Evolutionary conservation across 2,888 invertebrate species (phyloP), one percentile per base, ranked within the genome.

Genomic region (Phyto melanocephala): DNA sequence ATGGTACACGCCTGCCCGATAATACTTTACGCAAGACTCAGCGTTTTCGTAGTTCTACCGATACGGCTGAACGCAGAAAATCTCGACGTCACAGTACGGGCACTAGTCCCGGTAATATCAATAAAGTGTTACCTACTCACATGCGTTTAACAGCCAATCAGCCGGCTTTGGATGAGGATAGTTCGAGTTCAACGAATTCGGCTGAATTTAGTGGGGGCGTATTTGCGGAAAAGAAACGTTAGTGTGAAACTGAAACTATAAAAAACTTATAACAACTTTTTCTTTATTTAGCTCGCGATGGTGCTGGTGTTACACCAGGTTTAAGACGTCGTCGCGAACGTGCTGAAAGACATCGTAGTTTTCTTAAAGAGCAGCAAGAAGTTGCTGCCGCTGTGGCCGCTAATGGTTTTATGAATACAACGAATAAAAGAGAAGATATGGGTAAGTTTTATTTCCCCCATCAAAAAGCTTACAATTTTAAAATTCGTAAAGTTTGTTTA

Each of bases 311-410:
- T 33, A 96, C 95, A 33, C 95, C 97, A 54, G 96, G 95, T 68
- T 92, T 97, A 83, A 93, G 95, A 87, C 93, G 96, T 86, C 93
- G 97, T 81, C 93, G 96, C 81, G 96, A 97, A 88, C 93, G 97
- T 84, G 96, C 95, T 56, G 96, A 96, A 86, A 93, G 97, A 82
- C 97, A 97, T 89, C 94, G 96, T 72, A 95, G 95, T 88, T 96
- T 96, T 88, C 95, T 96, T 87, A 94, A 94, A 87, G 96, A 97
- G 87, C 97, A 97, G 87, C 96, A 95, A 88, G 96, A 96, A 91
- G 93, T 93, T 6, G 88, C 89, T 0, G 79, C 82, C 7, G 82
- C 82, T 6, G 77, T 47, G 0, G 78, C 78, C 20, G 78, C 70
- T 11, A 90, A 88, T 84, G 89, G 90, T 22, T 87, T 88, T 37